phyloP scores from a whole-genome alignment of 2,888 invertebrate species.

The Cephonodes hylas region DNA sequence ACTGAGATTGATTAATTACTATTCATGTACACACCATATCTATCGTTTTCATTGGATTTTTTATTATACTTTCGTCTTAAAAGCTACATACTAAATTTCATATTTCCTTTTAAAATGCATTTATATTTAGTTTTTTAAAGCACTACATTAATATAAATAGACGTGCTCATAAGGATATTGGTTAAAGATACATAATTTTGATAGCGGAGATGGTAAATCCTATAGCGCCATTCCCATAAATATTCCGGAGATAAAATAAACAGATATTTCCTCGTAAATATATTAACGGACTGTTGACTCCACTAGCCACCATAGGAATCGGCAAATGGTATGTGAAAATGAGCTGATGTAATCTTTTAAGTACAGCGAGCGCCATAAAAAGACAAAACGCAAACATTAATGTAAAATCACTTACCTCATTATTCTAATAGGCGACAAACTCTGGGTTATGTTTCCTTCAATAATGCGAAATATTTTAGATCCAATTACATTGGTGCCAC shows the following conservation, averaged over 20 bases:
- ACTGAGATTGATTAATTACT: too few species aligned
- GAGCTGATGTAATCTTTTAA: slow-evolving; percentile 8
- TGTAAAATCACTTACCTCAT: slow-evolving; percentile 16
- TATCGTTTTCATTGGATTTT: too few species aligned
- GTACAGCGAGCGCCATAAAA: slow-evolving; percentile 9
- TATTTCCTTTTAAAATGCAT: too few species aligned
- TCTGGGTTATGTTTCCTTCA: background rate
- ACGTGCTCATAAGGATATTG: too few species aligned
- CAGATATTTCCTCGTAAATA: slow-evolving; percentile 11
- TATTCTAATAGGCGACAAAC: background rate
- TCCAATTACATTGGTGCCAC: slow-evolving; percentile 6
- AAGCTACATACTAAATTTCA: too few species aligned
- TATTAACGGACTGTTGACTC: slow-evolving; percentile 9
- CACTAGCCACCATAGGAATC: background rate
- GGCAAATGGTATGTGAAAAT: slow-evolving; percentile 10
- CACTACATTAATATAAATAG: too few species aligned
- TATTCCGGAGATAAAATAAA: slow-evolving; percentile 14
- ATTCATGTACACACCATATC: too few species aligned
- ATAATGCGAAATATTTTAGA: background rate
- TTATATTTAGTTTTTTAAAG: too few species aligned
- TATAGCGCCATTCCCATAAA: slow-evolving; percentile 2
- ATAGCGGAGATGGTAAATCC: slow-evolving; percentile 8
- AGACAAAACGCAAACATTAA: slow-evolving; percentile 5
- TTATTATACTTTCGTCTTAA: too few species aligned
- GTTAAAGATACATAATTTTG: background rate